These are phyloP conservation scores for Pherbina coryleti DNA, from an alignment of 2,888 invertebrate species.

Conservation along the genomic window DNA sequence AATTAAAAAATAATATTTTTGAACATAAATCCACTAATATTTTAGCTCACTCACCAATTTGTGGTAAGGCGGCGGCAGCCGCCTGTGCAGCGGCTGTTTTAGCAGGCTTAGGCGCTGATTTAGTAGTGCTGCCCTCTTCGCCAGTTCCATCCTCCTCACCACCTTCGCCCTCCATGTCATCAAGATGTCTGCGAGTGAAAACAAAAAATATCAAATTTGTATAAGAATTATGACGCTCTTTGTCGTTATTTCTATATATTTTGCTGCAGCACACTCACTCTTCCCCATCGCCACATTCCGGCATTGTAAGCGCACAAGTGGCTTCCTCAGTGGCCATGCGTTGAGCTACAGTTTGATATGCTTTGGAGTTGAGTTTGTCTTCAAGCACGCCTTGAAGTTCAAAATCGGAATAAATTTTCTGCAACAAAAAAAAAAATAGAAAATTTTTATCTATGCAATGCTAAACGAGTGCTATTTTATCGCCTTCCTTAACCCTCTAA, in stretches of 20 bases:
- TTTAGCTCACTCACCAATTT: slow-evolving; percentile 71
- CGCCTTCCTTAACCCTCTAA: no score
- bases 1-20: slow-evolving; percentile 74
- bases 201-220: slow-evolving; percentile 3
- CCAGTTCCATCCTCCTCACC: slow-evolving; percentile 58
- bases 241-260: not conserved
- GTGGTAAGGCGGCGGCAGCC: slow-evolving; percentile 60
- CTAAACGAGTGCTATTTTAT: not conserved
- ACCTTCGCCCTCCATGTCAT: slow-evolving; percentile 56
- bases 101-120: slow-evolving; percentile 57
- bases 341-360: slow-evolving; percentile 91
- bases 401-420: slow-evolving; percentile 99
- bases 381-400: slow-evolving; percentile 99
- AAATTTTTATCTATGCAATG: not conserved
- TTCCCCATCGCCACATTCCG: slow-evolving; percentile 81
- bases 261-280: slow-evolving; percentile 64
- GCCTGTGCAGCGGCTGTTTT: slow-evolving; percentile 65
- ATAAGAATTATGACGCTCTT: not conserved
- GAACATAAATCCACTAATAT: not conserved
- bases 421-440: slow-evolving; percentile 45
- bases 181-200: slow-evolving; percentile 49
- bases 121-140: slow-evolving; percentile 59
- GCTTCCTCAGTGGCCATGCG: slow-evolving; percentile 98
- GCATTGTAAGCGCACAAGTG: slow-evolving; percentile 88
- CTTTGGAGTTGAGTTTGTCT: slow-evolving; percentile 95